Percentiles rank a stretch among this genome's conserved stretches.
These are phyloP conservation scores for Pocillopora damicornis DNA, from an alignment of 64 coral and sea anemone genomes.

Conservation along the genomic window DNA sequence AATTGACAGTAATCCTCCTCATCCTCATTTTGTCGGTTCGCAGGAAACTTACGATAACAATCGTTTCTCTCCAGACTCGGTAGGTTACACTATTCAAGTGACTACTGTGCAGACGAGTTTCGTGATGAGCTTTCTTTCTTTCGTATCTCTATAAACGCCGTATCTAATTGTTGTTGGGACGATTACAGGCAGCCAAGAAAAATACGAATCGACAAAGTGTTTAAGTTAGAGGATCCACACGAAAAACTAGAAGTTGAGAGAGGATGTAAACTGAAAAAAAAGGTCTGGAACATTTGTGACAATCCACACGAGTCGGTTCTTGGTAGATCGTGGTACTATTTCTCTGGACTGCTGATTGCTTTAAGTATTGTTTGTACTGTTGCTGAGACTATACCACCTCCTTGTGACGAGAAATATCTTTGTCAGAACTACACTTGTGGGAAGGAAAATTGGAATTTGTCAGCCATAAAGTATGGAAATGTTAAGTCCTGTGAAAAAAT, in stretches of 20 bases:
- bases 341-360: conserved; percentile 77
- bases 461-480: background rate
- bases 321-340: conserved; percentile 71
- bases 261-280: conserved; percentile 20
- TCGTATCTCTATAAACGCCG: conserved; percentile 78
- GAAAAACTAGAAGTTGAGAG: conserved; percentile 9
- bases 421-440: conserved; percentile 60
- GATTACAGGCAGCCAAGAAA: conserved; percentile 77
- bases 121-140: conserved; percentile 87
- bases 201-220: conserved; percentile 78
- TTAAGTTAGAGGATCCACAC: conserved; percentile 59
- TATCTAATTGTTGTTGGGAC: conserved; percentile 85
- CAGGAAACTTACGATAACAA: background rate
- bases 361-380: conserved; percentile 91
- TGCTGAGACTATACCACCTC: conserved; percentile 64
- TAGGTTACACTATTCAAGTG: conserved; percentile 72
- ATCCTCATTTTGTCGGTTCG: no score
- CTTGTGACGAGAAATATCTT: conserved; percentile 69
- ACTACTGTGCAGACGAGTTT: conserved; percentile 90
- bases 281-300: conserved; percentile 81
- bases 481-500: conserved; percentile 40
- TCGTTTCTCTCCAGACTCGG: conserved; percentile 44
- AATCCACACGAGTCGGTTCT: conserved; percentile 54
- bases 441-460: conserved; percentile 16
- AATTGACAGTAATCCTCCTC: no score